phyloP scores from a whole-genome alignment of 2,888 invertebrate species.

The Ophion slaviceki region DNA sequence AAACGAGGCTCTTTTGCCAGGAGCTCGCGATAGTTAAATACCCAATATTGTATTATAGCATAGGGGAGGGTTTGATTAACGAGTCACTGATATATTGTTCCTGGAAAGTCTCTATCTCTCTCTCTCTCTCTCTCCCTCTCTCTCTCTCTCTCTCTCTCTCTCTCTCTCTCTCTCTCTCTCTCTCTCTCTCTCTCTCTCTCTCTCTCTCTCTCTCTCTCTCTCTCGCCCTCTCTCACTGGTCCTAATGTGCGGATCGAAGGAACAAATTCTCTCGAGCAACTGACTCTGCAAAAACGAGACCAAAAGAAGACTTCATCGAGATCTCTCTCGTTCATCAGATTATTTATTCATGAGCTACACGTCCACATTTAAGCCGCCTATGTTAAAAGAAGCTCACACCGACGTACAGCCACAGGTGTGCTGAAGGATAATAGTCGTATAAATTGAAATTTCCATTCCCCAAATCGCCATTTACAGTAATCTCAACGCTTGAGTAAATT shows the following conservation, averaged over 20 bases:
- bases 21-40: conserved; percentile 61
- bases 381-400: background rate
- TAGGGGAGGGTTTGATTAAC: conserved; percentile 62
- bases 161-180: conserved; percentile 29
- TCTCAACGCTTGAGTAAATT: too few relatives aligned
- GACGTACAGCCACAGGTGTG: background rate
- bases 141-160: conserved; percentile 31
- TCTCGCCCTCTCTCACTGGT: conserved; percentile 32
- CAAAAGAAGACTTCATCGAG: conserved; percentile 42
- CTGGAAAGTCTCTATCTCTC: conserved; percentile 52
- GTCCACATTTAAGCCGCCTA: background rate
- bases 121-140: conserved; percentile 18
- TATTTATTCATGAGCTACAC: conserved; percentile 41
- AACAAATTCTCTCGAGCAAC: conserved; percentile 45
- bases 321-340: conserved; percentile 36
- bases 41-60: conserved; percentile 55
- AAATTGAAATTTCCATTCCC: background rate
- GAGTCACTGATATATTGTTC: conserved; percentile 68
- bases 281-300: conserved; percentile 39
- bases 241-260: conserved; percentile 44
- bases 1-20: conserved; percentile 46
- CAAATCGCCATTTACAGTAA: too few relatives aligned
- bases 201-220: conserved; percentile 18
- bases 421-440: background rate
- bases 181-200: conserved; percentile 26